Base-by-base conservation (phyloP, 2,888 invertebrate genomes). In the Osedax fenrisi region DNA sequence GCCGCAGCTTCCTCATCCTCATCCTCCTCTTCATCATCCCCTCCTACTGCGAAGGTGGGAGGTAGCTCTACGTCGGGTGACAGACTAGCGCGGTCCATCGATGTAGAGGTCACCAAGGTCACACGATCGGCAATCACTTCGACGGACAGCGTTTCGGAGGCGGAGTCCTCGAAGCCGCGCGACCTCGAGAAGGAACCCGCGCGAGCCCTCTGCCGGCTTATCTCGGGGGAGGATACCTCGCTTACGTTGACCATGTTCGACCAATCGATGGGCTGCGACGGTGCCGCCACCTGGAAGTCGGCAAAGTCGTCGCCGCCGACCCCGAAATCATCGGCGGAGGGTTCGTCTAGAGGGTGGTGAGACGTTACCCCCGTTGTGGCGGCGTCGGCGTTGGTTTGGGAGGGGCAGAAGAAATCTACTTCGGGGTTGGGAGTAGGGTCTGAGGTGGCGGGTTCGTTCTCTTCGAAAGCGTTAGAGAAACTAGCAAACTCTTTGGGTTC, bases 271-370 rank as follows among this genome's bases (percentile, higher is more conserved):
- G 41, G 5, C 17, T 10, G 10, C 10, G 41, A 5, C 41, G 41
- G 41, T 10, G 41, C 41, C 3, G 76, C 76, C 1, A 66, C 26
- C 67, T 13, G 21, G 68, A 76, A 76, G 24, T 76, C 73, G 2
- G 67, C 67, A 69, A 76, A 75, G 66, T 75, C 71, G 80, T 76
- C 1, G 82, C 82, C 61, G 78, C n/a, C n/a, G n/a, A n/a, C n/a
- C n/a, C n/a, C n/a, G n/a, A n/a, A n/a, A n/a, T n/a, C n/a, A n/a
- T n/a, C n/a, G n/a, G n/a, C n/a, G n/a, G n/a, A n/a, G n/a, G n/a
- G n/a, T n/a, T n/a, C n/a, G n/a, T n/a, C n/a, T n/a, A n/a, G n/a
- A n/a, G n/a, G n/a, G n/a, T n/a, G n/a, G n/a, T n/a, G n/a, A n/a
- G n/a, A n/a, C n/a, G n/a, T n/a, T n/a, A n/a, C n/a, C n/a, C n/a